Base-by-base conservation (phyloP, 1,140 invertebrate genomes). In the Eupeodes corollae region DNA sequence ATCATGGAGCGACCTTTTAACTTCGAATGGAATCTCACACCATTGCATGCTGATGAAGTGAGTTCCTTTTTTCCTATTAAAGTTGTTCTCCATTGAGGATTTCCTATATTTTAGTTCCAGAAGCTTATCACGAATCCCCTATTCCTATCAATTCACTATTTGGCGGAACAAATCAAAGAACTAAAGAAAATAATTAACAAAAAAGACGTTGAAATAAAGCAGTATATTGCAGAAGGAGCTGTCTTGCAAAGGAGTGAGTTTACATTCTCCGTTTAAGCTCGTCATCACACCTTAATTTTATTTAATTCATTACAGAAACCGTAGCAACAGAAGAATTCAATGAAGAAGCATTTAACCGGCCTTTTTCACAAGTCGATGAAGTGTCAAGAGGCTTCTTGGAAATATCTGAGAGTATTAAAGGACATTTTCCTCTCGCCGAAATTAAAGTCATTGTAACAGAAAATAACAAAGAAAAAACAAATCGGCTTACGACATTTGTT, bases 201-300 rank as follows among this genome's bases (percentile, higher is more conserved):
- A 21, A 67, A 67, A 45, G 63, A 67, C 40, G 32, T 42, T 1
- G 63, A 67, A 43, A 35, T 67, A 0, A 47, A 51, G 3, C 63
- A 67, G 26, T 67, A 54, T 44, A 52, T 51, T 18, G 21, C 18
- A 1, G 61, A 67, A 42, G 57, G 56, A 3, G 48, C 33, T 18
- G 26, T 52, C 33, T 42, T 66, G 18, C 50, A 54, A 11, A 46
- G 60, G 40, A 52, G 63, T 66, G 33, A 44, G 61, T 43, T n/a
- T 5, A 26, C 21, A 30, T 32, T 12, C 14, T 43, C 12, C 12
- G 10, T 5, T 30, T 12, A 19, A 13, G 14, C 2, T 11, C 2
- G 11, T 43, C 11, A 31, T 26, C 31, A 6, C 30, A 31, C 30
- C 6, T n/a, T 32, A 11, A 31, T 19, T 16, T n/a, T 32, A 30